Conservation (phyloP, 2,888 invertebrate genomes). For the Diachrysia chrysitis region DNA sequence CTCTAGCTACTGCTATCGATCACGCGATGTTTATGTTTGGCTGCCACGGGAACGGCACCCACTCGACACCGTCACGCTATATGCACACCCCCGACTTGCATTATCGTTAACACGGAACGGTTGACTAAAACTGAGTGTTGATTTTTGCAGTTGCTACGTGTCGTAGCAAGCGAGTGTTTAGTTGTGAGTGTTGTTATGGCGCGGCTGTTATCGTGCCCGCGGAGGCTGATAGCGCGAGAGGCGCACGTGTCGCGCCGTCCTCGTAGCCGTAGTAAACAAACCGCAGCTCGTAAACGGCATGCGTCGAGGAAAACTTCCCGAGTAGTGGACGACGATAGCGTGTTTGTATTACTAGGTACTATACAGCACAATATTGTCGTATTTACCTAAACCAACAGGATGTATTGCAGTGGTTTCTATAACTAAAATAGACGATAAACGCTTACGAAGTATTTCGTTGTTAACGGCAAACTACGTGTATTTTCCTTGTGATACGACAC, state of each 20-base stretch:
- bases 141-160: conserved; percentile 38
- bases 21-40: conserved; percentile 83
- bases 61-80: conserved; percentile 69
- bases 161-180: conserved; percentile 46
- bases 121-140: conserved; percentile 34
- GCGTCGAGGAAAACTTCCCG: conserved; percentile 44
- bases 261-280: conserved; percentile 73
- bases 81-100: conserved; percentile 65
- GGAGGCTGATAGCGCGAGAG: conserved; percentile 64
- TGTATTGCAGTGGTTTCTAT: conserved; percentile 5
- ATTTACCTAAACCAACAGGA: conserved; percentile 27
- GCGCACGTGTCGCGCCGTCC: conserved; percentile 69
- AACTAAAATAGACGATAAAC: neutral
- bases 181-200: conserved; percentile 55
- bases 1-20: conserved; percentile 78
- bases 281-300: conserved; percentile 61
- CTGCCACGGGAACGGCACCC: conserved; percentile 84
- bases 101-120: conserved; percentile 50
- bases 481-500: neutral
- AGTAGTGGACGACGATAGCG: conserved; percentile 17
- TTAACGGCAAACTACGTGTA: neutral
- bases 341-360: conserved; percentile 21
- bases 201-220: conserved; percentile 67
- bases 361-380: conserved; percentile 24
- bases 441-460: neutral